Base-by-base conservation (phyloP, 2,797 vertebrate species). In the Gymnocypris eckloni region DNA sequence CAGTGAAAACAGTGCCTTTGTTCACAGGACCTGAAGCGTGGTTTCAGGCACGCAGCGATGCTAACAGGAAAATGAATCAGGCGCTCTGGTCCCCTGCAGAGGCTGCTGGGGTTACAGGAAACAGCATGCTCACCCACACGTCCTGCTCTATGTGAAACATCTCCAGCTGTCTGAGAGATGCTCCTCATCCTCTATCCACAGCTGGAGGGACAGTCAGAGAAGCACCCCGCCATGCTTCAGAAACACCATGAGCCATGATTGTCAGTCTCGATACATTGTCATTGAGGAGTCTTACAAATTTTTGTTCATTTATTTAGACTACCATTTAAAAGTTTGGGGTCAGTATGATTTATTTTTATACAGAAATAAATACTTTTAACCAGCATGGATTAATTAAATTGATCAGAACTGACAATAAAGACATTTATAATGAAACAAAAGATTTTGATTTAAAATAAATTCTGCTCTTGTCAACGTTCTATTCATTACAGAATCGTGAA, bases 41-140 rank as follows among this genome's bases (percentile, higher is more conserved):
- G 28, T 43, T 82, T 66, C 20, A 82, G 22, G 39, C 76, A 48
- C 28, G 50, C 77, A 56, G 43, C 2, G 64, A 37, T 50, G 15
- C 84, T 64, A 76, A 79, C 54, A 56, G 59, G 50, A 87, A 73
- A 88, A 89, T 81, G 43, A 79, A 45, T 56, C 84, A 81, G 73
- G 88, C 22, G 8, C n/a, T 61, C n/a, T 41, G 37, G 48, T 80
- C 76, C 72, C 70, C 33, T 4, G 10, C 48, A 61, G 82, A n/a
- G 61, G 64, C 9, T 79, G 50, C 56, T 50, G 48, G 20, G 64
- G 66, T 83, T 59, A 48, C 67, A 71, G 52, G 64, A 70, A 78
- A 45, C 43, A 69, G 45, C 13, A 50, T 71, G 18, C 25, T 83
- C 71, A 37, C 28, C 22, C 59, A 64, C 54, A 48, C 28, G 4